Evolutionary conservation across 2,888 invertebrate genomes (phyloP), one percentile per base, ranked within the genome.

Genomic region (Caenorhabditis angaria): DNA sequence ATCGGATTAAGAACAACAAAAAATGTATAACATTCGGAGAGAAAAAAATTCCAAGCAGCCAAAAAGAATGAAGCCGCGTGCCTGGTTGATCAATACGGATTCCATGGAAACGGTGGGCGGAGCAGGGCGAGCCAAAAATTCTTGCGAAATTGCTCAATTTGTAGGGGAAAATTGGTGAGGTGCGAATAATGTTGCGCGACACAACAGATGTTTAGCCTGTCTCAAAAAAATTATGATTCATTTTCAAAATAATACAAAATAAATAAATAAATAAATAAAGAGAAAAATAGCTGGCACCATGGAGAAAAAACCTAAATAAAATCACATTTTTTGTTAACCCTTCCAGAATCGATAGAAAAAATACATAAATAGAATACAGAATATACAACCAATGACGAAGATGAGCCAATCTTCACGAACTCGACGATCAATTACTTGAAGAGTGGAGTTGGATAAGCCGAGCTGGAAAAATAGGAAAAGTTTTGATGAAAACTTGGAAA

Each of bases 331-430:
- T 50, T n/a, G n/a, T 24, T 27, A 54, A 10, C 54, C 54, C 20
- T 74, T 79, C 86, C 86, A 86, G 68, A 77, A 86, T 18, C 83
- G 75, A 63, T 85, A 87, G 74, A 86, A 86, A 20, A 73, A 72
- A 58, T 83, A 87, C 86, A 86, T 86, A 76, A 86, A 86, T 22
- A 86, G 63, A 35, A 82, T 64, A 20, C 76, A 75, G 20, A 82
- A 51, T n/a, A 86, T 58, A 63, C 82, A 82, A n/a, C 82, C 81
- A n/a, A 83, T 70, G 10, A 83, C 53, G 53, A 86, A 85, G 8
- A 86, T 72, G 18, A 83, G 59, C 85, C 83, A 84, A 62, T 86
- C 86, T 62, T 86, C 86, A 10, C 79, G 77, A 10, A 85, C 77
- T 32, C 86, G 77, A 32, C 82, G 73, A 55, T 86, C 86, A 57